Evolutionary conservation across 2,888 invertebrate genomes (phyloP).

Genomic region (Beris morrisii): DNA sequence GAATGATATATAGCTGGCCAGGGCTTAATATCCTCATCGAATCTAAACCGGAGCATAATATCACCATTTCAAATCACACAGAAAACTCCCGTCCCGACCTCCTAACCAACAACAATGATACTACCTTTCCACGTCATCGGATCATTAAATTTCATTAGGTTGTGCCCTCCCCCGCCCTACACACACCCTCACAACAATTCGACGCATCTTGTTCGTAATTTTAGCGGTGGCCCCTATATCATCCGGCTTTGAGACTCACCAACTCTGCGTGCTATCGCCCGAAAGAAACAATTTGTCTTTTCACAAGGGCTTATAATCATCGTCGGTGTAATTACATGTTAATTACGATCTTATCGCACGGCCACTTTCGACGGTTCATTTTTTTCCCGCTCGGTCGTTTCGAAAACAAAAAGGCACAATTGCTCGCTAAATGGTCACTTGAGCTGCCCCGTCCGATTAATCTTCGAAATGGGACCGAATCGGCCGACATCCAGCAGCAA

Average conservation of each 20-base stretch:
- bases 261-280: background rate
- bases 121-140: slow-evolving; percentile 26
- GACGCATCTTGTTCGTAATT: too few relatives aligned
- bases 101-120: too few relatives aligned
- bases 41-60: slow-evolving; percentile 12
- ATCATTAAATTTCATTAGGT: slow-evolving; percentile 31
- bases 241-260: too few relatives aligned
- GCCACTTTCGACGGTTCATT: slow-evolving; percentile 21
- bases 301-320: slow-evolving; percentile 24
- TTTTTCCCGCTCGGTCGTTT: slow-evolving; percentile 3
- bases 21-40: background rate
- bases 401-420: slow-evolving; percentile 2
- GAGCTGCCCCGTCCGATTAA: slow-evolving; percentile 9
- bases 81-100: background rate
- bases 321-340: slow-evolving; percentile 31
- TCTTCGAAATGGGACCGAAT: slow-evolving; percentile 9
- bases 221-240: too few relatives aligned
- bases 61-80: slow-evolving; percentile 24
- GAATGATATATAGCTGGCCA: background rate
- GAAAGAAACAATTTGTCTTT: slow-evolving; percentile 29
- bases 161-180: too few relatives aligned
- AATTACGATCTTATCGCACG: slow-evolving; percentile 30
- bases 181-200: too few relatives aligned
- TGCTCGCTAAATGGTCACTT: slow-evolving; percentile 20
- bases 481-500: slow-evolving; percentile 6